phyloP scores from a whole-genome alignment of 2,113 vertebrate species.

The Salvator merianae region DNA sequence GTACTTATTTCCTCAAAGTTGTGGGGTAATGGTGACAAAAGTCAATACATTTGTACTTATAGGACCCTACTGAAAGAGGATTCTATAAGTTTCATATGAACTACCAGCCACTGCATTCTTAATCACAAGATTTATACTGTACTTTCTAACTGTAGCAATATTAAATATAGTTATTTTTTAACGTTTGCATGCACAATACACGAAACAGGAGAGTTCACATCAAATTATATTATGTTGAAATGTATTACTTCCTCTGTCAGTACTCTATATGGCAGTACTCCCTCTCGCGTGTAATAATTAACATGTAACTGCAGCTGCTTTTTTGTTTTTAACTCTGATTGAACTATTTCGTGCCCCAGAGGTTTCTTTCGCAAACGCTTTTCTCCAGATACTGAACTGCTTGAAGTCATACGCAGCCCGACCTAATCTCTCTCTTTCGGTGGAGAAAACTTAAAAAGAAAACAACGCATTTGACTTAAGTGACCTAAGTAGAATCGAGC shows the following conservation, averaged over 20 bases:
- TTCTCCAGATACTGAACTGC: neutral
- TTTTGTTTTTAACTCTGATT: neutral
- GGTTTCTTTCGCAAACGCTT: neutral
- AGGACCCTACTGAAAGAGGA: neutral
- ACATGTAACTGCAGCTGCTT: too few species aligned
- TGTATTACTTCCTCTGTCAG: neutral
- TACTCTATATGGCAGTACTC: neutral
- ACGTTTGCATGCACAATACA: neutral
- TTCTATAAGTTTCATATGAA: neutral
- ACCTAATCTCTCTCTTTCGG: neutral
- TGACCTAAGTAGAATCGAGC: neutral
- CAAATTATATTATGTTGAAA: neutral
- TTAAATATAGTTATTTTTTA: neutral
- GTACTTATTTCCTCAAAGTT: neutral
- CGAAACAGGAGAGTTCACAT: neutral
- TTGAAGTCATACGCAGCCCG: neutral
- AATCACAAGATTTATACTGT: neutral
- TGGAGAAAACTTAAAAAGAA: neutral
- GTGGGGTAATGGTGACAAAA: too few species aligned
- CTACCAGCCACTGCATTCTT: neutral
- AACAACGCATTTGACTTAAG: too few species aligned
- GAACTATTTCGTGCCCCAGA: neutral
- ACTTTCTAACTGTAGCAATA: neutral
- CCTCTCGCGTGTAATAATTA: too few species aligned
- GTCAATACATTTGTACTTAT: neutral